Evolutionary conservation across 2,797 vertebrate genomes (phyloP), one percentile per base, ranked within the genome.

Genomic region (Nannoperca australis): DNA sequence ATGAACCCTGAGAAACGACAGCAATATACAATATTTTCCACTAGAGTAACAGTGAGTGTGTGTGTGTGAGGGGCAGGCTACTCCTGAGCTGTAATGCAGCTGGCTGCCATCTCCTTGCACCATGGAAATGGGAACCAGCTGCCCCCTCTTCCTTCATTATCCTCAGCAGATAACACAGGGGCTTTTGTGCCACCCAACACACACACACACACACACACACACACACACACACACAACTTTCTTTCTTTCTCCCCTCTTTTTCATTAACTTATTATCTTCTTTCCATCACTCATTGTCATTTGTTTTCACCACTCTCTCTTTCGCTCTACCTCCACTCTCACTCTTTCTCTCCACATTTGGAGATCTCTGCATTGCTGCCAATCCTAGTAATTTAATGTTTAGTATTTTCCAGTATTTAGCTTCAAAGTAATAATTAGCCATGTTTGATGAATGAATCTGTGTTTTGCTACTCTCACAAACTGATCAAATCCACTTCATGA

Each of bases 101-200:
- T 90, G 90, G 84, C 85, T 88, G 88, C 85, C 75, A 86, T 90
- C 84, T 88, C 78, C 81, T 90, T 76, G 83, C 77, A 76, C 78
- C 77, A 70, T 91, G 84, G 89, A 93, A 94, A 95, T 93, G 86
- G 88, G 92, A 94, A 92, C 90, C 93, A 94, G 93, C 91, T 93
- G 91, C 88, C 86, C 86, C 80, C 86, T 91, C 68, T 72, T 61
- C 55, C 71, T 87, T 76, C 84, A 79, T 89, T 84, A 84, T 78
- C 83, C 70, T 62, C 58, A 79, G 69, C 75, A 81, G 81, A 93
- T 92, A 93, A 94, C 87, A 95, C 85, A 85, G 85, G 40, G 49
- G 70, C 83, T 84, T 90, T 89, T 92, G 89, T 93, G 80, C 69
- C 78, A 78, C 73, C 42, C 38, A 27, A 32, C 61, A 62, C 27